phyloP scores from a whole-genome alignment of 2,888 invertebrate genomes.

The Embidobia sp. region DNA sequence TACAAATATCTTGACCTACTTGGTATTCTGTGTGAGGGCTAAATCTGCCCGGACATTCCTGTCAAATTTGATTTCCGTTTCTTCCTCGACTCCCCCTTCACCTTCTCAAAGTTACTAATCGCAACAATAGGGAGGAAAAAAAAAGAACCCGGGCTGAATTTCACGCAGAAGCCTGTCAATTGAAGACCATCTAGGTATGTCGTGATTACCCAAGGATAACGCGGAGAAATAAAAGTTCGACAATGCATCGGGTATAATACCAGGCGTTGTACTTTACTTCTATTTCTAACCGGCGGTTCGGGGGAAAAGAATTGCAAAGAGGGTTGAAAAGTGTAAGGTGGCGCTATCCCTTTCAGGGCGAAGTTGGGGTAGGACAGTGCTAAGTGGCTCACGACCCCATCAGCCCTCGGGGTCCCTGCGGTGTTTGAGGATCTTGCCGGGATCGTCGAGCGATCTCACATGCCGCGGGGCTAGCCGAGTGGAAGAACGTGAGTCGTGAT shows the following conservation, averaged over 20 bases:
- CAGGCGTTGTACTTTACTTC: not conserved
- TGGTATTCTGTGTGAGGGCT: too few species aligned
- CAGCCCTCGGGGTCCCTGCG: slow-evolving; percentile 42
- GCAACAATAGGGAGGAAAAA: too few species aligned
- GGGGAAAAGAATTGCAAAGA: slow-evolving; percentile 54
- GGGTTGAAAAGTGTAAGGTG: slow-evolving; percentile 52
- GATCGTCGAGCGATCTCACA: slow-evolving; percentile 52
- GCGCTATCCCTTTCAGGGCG: slow-evolving; percentile 42
- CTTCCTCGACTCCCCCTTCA: too few species aligned
- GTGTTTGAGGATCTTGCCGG: slow-evolving; percentile 54
- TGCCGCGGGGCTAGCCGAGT: slow-evolving; percentile 63
- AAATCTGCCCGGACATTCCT: too few species aligned
- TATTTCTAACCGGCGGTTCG: not conserved
- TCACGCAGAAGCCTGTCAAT: too few species aligned
- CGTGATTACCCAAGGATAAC: too few species aligned
- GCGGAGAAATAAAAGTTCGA: slow-evolving; percentile 53
- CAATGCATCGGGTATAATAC: slow-evolving; percentile 48
- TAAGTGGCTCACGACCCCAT: slow-evolving; percentile 62
- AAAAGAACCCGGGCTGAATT: too few species aligned
- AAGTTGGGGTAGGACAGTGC: slow-evolving; percentile 57
- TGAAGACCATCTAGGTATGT: too few species aligned
- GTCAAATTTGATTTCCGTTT: too few species aligned
- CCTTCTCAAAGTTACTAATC: too few species aligned
- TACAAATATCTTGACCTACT: too few species aligned
- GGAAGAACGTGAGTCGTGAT: slow-evolving; percentile 75